phyloP scores from a whole-genome alignment of 2,888 invertebrate genomes.

The Rhaphigaster nebulosa region DNA sequence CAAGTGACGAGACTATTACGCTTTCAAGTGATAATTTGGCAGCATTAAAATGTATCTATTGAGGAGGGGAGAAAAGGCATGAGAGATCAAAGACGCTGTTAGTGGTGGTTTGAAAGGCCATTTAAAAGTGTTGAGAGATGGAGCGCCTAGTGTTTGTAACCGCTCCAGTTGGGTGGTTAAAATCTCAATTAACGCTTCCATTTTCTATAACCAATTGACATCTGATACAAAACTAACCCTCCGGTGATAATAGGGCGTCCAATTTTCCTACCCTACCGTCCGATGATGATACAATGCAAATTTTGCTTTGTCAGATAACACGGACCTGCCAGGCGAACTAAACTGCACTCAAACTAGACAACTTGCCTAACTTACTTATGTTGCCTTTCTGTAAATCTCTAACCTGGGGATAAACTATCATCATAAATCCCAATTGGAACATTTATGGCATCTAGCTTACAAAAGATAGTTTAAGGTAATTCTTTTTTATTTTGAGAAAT shows the following conservation, averaged over 20 bases:
- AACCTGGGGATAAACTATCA: background rate
- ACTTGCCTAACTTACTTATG: background rate
- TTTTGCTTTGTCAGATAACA: constrained; percentile 23
- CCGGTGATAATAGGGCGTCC: background rate
- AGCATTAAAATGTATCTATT: background rate
- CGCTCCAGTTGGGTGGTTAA: background rate
- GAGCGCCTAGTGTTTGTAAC: background rate
- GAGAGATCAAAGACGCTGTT: background rate
- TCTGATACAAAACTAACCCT: background rate
- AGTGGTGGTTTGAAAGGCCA: background rate
- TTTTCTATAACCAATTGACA: constrained; percentile 1
- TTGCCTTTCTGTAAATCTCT: background rate
- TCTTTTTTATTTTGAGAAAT: too few relatives aligned
- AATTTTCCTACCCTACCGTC: background rate
- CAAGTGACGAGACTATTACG: background rate
- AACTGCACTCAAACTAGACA: constrained; percentile 12
- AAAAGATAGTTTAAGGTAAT: too few relatives aligned
- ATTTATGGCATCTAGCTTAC: too few relatives aligned
- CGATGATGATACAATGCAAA: constrained; percentile 4
- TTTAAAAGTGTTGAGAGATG: background rate
- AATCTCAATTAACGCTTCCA: background rate
- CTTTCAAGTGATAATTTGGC: background rate
- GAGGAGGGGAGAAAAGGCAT: background rate
- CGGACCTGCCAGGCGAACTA: background rate
- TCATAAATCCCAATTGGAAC: too few relatives aligned